Percentiles rank a stretch among this genome's conserved stretches.
Conservation (phyloP, 1,140 invertebrate genomes). For the Meloidogyne floridensis region DNA sequence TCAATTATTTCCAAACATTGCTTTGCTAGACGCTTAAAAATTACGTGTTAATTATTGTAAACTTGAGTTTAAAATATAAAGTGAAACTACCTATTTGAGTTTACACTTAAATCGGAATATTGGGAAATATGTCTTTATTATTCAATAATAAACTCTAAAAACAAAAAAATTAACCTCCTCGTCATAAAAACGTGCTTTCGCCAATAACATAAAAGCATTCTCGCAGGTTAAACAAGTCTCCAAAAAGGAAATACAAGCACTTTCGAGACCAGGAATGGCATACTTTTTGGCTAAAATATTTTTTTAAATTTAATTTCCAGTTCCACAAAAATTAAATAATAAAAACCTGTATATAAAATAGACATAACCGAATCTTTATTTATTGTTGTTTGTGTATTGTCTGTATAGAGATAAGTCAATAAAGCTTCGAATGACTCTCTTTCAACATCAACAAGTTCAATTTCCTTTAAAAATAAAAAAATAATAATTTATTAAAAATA, state of each 20-base stretch:
- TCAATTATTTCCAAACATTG: conserved; percentile 83
- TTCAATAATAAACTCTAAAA: too few relatives aligned
- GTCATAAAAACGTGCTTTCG: conserved; percentile 79
- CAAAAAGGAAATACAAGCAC: conserved; percentile 82
- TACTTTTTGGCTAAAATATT: conserved; percentile 77
- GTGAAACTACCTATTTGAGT: too few relatives aligned
- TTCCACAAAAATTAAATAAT: not conserved
- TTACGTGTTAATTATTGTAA: conserved; percentile 49
- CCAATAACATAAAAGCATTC: conserved; percentile 81
- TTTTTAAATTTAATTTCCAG: not conserved
- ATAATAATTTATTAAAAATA: not conserved
- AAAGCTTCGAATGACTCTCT: conserved; percentile 62
- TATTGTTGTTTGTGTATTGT: conserved; percentile 76
- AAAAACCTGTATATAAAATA: conserved; percentile 75
- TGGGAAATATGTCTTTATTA: too few relatives aligned
- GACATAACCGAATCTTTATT: conserved; percentile 84
- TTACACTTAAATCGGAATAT: too few relatives aligned
- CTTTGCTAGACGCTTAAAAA: conserved; percentile 70
- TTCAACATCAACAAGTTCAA: conserved; percentile 37
- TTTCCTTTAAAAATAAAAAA: conserved; percentile 28
- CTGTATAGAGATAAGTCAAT: conserved; percentile 78
- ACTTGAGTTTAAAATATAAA: conserved; percentile 72
- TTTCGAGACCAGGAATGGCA: conserved; percentile 79
- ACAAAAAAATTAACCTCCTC: conserved; percentile 20
- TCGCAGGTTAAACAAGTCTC: conserved; percentile 79